Evolutionary conservation across 2,888 invertebrate species (phyloP), one percentile per base, ranked within the genome.

Genomic region (Pandemis cinnamomeana): DNA sequence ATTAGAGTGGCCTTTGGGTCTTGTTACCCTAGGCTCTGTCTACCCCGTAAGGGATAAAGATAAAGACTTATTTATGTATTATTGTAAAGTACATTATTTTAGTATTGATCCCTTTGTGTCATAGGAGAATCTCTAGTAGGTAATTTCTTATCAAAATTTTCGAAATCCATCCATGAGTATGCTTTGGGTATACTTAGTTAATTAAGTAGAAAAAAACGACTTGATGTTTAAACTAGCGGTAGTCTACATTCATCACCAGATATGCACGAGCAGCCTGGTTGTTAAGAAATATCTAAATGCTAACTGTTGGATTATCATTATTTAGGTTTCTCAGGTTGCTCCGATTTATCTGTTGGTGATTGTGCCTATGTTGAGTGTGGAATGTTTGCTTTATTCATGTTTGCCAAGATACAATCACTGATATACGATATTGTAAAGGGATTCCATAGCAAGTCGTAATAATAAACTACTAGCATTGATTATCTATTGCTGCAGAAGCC

Each of bases 91-190:
- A 48, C 20, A 63, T 15, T 63, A 46, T 27, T 48, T 13, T 46
- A 36, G 27, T 36, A 36, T 64, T 64, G 20, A 11, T 51, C 46
- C 20, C 13, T 13, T 48, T 41, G 48, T 53, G 41, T 67, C 15
- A 51, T 53, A 53, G 51, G 67, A 67, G 67, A 67, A 67, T 67
- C 67, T 67, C 67, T 66, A 67, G 67, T 53, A 67, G 53, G 8
- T 53, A 41, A 53, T 51, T 8, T 7, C 13, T 51, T 42, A 41
- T 36, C n/a, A 66, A 66, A 53, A 51, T 51, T 41, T 48, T 41
- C 36, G 11, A 53, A 67, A 67, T 67, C 66, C 66, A 67, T 67
- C 67, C 67, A 67, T 8, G 36, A 36, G 10, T 66, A 36, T 36
- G 20, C n/a, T 61, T 41, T 8, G 36, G n/a, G 10, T 66, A 36